Evolutionary conservation across 1,140 invertebrate genomes (phyloP).

Genomic region (Orussus abietinus): DNA sequence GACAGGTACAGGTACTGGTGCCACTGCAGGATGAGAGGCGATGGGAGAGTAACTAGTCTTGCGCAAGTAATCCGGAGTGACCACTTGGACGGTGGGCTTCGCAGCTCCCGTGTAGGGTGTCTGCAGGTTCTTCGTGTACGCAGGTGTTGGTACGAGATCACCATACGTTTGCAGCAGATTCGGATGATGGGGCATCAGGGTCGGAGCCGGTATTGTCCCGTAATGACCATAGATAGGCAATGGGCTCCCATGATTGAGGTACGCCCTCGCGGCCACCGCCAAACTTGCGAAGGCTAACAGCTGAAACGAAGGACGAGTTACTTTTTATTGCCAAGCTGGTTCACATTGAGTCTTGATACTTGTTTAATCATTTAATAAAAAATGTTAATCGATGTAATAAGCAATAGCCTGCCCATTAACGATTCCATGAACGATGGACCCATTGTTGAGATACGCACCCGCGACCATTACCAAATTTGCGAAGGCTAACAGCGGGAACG

Average conservation of each 20-base stretch:
- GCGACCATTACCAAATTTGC: conserved; percentile 14
- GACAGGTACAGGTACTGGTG: too few species aligned
- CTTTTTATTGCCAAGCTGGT: conserved; percentile 1
- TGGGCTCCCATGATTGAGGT: conserved; percentile 18
- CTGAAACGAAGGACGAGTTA: conserved; percentile 14
- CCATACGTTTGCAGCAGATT: background rate
- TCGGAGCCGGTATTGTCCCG: background rate
- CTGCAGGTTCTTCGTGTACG: conserved; percentile 7
- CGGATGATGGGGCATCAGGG: conserved; percentile 1
- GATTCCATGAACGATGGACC: too few species aligned
- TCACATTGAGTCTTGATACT: conserved; percentile 5
- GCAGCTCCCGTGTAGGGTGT: conserved; percentile 10
- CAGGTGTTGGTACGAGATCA: background rate
- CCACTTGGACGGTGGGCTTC: too few species aligned
- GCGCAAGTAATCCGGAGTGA: too few species aligned
- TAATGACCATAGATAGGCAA: conserved; percentile 8
- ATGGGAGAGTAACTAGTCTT: too few species aligned
- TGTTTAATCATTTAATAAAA: conserved; percentile 1
- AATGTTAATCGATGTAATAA: background rate
- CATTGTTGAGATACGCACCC: conserved; percentile 18
- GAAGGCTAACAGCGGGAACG: conserved; percentile 18
- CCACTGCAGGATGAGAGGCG: too few species aligned
- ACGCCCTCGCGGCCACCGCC: conserved; percentile 12
- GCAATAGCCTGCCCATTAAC: background rate
- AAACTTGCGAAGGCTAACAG: conserved; percentile 16